Conservation (phyloP, 2,797 vertebrate species). For the Austrolebias charrua region DNA sequence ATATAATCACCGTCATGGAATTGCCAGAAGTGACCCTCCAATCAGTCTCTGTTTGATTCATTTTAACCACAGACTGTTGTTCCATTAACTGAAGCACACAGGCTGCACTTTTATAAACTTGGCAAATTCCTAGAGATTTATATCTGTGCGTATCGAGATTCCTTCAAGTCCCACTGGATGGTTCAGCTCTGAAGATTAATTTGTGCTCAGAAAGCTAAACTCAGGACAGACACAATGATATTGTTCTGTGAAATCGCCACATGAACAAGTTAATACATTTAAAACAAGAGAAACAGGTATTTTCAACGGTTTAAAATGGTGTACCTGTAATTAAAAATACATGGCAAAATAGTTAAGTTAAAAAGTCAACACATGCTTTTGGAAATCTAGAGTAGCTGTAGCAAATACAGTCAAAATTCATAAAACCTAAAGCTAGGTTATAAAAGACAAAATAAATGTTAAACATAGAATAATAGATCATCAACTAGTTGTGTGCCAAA, state of each 20-base stretch:
- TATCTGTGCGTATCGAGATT: conserved; percentile 42
- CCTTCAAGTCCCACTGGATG: conserved; percentile 22
- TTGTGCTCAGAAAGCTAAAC: conserved; percentile 6
- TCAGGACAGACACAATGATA: neutral
- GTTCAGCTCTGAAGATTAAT: conserved; percentile 15
- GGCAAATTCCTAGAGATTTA: conserved; percentile 30
- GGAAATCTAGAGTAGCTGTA: no score
- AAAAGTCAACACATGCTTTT: no score
- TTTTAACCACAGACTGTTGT: conserved; percentile 65
- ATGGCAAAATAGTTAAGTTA: no score
- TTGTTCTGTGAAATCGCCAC: neutral
- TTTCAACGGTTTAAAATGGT: neutral
- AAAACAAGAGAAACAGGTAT: no score
- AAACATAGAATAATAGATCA: no score
- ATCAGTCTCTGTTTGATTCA: conserved; percentile 72
- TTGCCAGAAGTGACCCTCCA: conserved; percentile 68
- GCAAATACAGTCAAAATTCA: no score
- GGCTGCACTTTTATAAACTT: conserved; percentile 38
- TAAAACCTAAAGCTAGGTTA: no score
- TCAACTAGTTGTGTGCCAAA: no score
- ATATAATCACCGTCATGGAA: conserved; percentile 73
- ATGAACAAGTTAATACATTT: neutral
- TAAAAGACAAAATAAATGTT: no score
- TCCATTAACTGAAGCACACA: conserved; percentile 65
- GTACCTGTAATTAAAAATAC: no score